Evolutionary conservation across 2,113 vertebrate genomes (phyloP), one percentile per base, ranked within the genome.

Genomic region (Leiothrix lutea): DNA sequence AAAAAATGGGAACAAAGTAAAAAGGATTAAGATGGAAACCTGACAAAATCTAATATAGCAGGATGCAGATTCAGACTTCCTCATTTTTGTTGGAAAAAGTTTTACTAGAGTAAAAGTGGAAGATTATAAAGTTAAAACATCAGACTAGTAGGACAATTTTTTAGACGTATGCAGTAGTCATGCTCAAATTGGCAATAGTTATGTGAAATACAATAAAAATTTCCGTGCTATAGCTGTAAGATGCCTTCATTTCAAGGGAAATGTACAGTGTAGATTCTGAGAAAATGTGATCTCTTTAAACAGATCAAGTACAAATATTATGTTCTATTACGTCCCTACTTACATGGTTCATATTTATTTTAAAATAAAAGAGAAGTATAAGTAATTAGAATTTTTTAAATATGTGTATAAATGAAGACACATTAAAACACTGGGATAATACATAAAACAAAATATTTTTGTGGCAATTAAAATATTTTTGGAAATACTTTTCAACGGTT

Each of bases 331-430:
- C 38, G 8, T 22, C 4, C 7, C 23, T 78, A 6, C 3, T 60
- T 61, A 45, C 13, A 45, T 8, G 4, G 18, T 33, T 54, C 51
- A 24, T 80, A 51, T 9, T 64, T 64, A 25, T 42, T 62, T 79
- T 70, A 14, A 70, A 80, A n/a, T 23, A 38, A 74, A 64, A 69
- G 7, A 56, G 4, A 47, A 83, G 82, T 57, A 26, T 4, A 62
- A 69, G 12, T n/a, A 29, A 75, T 53, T 21, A 26, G 3, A 44
- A 28, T 4, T 38, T 71, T 61, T 24, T 20, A 29, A 57, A 16
- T 31, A 28, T 8, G 6, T 21, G 5, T 48, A 47, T 54, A 62
- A 67, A 77, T 3, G 12, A 19, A 23, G 5, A 8, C 0, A 2
- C 14, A 51, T 29, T 38, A 78, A 78, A 73, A 14, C 5, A 48